These are phyloP conservation scores for Euphydryas editha DNA, from an alignment of 2,888 invertebrate species.

Conservation along the genomic window DNA sequence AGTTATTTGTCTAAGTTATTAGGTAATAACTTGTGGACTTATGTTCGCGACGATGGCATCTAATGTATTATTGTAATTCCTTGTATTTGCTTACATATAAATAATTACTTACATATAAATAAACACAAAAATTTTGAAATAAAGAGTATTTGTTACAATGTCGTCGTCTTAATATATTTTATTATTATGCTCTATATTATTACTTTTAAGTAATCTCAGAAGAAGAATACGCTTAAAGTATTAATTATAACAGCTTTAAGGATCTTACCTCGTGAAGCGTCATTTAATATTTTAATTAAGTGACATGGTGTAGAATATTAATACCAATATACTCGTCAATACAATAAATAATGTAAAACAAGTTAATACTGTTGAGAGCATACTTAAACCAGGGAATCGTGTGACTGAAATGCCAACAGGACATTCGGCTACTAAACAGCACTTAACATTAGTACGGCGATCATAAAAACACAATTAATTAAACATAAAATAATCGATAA, in stretches of 20 bases:
- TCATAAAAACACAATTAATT: slow-evolving; percentile 70
- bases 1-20: slow-evolving; percentile 1
- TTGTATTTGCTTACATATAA: not conserved
- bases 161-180: too few relatives aligned
- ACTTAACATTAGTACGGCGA: slow-evolving; percentile 24
- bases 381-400: not conserved
- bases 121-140: not conserved
- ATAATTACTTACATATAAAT: not conserved
- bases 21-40: slow-evolving; percentile 2
- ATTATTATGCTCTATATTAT: too few relatives aligned
- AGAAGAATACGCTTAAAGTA: too few relatives aligned
- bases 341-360: not conserved
- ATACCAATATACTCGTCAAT: not conserved
- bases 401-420: slow-evolving; percentile 1
- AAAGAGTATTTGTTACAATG: not conserved
- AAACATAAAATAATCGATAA: slow-evolving; percentile 63
- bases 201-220: too few relatives aligned
- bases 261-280: too few relatives aligned
- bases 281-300: too few relatives aligned
- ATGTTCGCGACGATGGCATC: not conserved
- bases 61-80: not conserved
- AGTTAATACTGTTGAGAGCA: not conserved
- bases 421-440: not conserved
- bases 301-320: not conserved
- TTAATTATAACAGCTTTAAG: too few relatives aligned